These are phyloP conservation scores for Biston stratarius DNA, from an alignment of 2,888 invertebrate genomes.

Conservation along the genomic window DNA sequence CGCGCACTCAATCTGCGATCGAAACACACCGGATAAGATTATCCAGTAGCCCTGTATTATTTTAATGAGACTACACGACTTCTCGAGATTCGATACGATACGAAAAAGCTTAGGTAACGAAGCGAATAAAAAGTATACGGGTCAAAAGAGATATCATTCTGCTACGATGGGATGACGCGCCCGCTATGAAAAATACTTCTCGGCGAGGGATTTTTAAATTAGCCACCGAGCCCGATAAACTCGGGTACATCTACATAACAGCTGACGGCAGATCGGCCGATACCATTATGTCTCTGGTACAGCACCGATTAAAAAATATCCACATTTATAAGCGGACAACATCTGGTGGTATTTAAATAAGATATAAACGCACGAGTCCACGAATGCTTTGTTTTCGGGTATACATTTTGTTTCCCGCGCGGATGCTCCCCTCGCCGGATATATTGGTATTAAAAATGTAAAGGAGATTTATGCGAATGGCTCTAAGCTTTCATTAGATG, in stretches of 20 bases:
- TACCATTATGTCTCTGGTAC: slow-evolving; percentile 85
- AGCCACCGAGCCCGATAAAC: slow-evolving; percentile 80
- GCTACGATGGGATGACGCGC: slow-evolving; percentile 67
- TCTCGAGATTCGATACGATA: slow-evolving; percentile 82
- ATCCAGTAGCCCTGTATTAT: slow-evolving; percentile 86
- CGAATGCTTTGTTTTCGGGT: slow-evolving; percentile 77
- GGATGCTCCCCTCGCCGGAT: slow-evolving; percentile 81
- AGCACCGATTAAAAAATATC: slow-evolving; percentile 84
- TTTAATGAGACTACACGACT: slow-evolving; percentile 87
- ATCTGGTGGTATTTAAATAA: slow-evolving; percentile 85
- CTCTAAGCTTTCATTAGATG: slow-evolving; percentile 86
- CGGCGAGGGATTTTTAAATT: slow-evolving; percentile 78
- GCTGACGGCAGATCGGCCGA: slow-evolving; percentile 84
- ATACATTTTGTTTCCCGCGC: slow-evolving; percentile 70
- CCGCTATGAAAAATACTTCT: slow-evolving; percentile 62
- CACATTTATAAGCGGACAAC: slow-evolving; percentile 83
- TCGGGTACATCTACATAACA: slow-evolving; percentile 80
- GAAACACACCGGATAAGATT: slow-evolving; percentile 85
- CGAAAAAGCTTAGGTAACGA: slow-evolving; percentile 83
- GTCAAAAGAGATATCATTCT: slow-evolving; percentile 82
- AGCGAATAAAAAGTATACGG: slow-evolving; percentile 78
- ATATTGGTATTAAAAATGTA: slow-evolving; percentile 87
- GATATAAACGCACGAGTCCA: slow-evolving; percentile 82
- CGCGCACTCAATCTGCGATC: slow-evolving; percentile 86
- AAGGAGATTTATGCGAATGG: slow-evolving; percentile 86